A percentile compares a stretch with the other conserved stretches of the same genome.
phyloP scores from a whole-genome alignment of 2,888 invertebrate genomes.

The Bellardia bayeri region DNA sequence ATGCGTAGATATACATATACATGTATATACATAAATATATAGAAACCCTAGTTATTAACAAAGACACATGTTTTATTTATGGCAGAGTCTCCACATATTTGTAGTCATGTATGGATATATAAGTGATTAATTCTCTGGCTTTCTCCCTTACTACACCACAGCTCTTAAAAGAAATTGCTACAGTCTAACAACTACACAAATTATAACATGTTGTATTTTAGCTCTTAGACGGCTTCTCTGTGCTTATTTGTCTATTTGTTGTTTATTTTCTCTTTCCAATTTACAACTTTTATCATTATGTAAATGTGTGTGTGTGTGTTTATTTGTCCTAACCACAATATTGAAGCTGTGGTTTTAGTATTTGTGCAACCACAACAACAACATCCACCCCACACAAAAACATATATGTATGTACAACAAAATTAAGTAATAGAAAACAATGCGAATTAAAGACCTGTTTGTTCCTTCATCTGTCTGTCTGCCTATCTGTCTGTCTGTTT shows the following conservation, averaged over 20 bases:
- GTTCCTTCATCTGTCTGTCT: too few relatives aligned
- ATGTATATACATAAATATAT: too few relatives aligned
- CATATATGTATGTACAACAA: background rate
- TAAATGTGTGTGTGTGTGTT: background rate
- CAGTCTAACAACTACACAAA: background rate
- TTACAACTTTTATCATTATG: background rate
- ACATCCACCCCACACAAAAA: background rate
- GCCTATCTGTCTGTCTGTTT: too few relatives aligned
- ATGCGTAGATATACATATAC: too few relatives aligned
- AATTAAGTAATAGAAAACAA: background rate
- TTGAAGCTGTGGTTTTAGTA: constrained; percentile 7
- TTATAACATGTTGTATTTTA: background rate
- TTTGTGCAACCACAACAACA: background rate
- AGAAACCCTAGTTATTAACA: constrained; percentile 56
- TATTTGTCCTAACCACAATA: background rate
- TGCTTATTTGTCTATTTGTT: background rate
- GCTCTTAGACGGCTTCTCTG: background rate
- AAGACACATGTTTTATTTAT: constrained; percentile 52
- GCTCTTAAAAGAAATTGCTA: background rate
- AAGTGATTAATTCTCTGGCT: constrained; percentile 13
- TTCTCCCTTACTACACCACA: background rate
- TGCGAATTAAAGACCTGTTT: background rate
- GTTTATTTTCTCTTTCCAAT: background rate
- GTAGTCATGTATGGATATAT: background rate
- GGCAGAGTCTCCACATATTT: background rate